A percentile compares a stretch with the other conserved stretches of the same genome.
Conservation (phyloP, 1,140 invertebrate genomes). For the Parapsyche elsis region DNA sequence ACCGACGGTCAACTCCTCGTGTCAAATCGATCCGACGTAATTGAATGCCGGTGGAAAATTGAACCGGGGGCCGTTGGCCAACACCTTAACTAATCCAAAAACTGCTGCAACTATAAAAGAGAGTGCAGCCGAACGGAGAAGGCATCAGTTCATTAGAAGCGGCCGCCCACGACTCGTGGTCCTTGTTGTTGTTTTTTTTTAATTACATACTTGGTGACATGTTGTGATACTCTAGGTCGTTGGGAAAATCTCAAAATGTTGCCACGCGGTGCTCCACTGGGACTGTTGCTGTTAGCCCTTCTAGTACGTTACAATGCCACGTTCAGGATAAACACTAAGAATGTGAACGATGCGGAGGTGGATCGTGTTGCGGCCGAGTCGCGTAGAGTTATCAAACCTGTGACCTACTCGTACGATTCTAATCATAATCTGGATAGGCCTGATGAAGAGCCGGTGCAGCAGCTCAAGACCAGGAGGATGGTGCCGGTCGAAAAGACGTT, state of each 20-base stretch:
- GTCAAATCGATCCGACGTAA: conserved; percentile 52
- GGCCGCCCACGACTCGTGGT: not conserved
- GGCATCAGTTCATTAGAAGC: not conserved
- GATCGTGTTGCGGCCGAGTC: not conserved
- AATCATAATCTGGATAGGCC: not conserved
- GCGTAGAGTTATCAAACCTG: not conserved
- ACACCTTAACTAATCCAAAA: conserved; percentile 22
- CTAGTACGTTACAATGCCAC: not conserved
- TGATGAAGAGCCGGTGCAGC: not conserved
- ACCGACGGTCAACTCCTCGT: not conserved
- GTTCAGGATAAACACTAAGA: not conserved
- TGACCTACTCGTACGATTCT: not conserved
- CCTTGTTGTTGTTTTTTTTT: not conserved
- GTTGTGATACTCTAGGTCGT: too few species aligned
- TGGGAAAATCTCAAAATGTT: not conserved
- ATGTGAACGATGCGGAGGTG: not conserved
- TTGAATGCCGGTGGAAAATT: not conserved
- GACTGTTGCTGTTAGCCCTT: not conserved
- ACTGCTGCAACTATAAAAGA: conserved; percentile 33
- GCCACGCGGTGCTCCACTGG: not conserved
- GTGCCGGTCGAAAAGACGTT: conserved; percentile 31
- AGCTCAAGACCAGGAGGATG: conserved; percentile 9
- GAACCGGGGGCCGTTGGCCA: too few species aligned
- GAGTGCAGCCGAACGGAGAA: not conserved
- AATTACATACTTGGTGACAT: conserved; percentile 12